phyloP scores from a whole-genome alignment of 53 echinoderm and acorn worm genomes.

The Crossaster papposus region DNA sequence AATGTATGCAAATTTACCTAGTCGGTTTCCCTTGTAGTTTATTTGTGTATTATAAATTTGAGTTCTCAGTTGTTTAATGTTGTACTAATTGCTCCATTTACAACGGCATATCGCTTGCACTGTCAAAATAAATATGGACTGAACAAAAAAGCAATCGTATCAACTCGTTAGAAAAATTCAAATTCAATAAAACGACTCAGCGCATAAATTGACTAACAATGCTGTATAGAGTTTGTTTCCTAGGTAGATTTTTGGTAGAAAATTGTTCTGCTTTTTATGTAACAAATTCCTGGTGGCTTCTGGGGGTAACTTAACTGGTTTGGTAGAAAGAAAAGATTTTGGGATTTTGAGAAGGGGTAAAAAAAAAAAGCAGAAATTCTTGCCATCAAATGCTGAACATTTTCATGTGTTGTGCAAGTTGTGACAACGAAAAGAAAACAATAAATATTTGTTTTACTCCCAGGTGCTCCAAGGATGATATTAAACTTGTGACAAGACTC shows the following conservation, averaged over 20 bases:
- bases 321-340: slow-evolving; percentile 16
- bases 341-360: slow-evolving; percentile 7
- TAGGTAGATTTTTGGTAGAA: neutral
- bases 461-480: neutral
- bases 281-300: neutral
- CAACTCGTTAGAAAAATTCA: too few relatives aligned
- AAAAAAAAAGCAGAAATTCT: slow-evolving; percentile 53
- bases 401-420: slow-evolving; percentile 1
- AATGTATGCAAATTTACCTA: too few relatives aligned
- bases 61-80: neutral
- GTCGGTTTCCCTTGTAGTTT: too few relatives aligned
- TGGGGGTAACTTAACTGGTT: slow-evolving; percentile 39
- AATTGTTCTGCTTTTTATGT: neutral
- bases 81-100: too few relatives aligned
- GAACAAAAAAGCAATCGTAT: too few relatives aligned
- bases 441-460: slow-evolving; percentile 6
- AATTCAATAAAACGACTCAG: neutral
- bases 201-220: neutral
- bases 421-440: neutral
- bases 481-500: neutral
- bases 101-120: neutral
- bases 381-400: slow-evolving; percentile 34
- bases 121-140: neutral
- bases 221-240: neutral
- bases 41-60: too few relatives aligned